Base-by-base conservation (phyloP, 1,140 invertebrate species). In the Sarcophaga bullata region DNA sequence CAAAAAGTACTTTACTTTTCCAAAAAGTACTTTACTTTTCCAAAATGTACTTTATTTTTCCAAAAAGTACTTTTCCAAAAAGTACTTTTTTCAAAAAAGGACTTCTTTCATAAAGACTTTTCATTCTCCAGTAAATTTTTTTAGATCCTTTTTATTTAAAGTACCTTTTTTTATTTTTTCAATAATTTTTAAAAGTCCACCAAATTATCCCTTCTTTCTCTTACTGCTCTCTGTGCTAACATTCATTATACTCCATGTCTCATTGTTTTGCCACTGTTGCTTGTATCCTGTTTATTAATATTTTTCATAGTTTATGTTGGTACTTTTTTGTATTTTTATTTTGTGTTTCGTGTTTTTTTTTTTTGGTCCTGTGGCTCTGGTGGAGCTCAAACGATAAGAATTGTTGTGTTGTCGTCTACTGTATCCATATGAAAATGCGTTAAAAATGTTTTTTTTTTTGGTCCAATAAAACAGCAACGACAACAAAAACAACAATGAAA, bases 281-380 rank as follows among this genome's bases (percentile, higher is more conserved):
- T n/a, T 58, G 54, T 15, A n/a, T 58, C 52, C 54, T 58, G 54
- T 58, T 58, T 58, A 58, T 58, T 58, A 58, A n/a, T 58, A 58
- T n/a, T 13, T 4, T 58, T 13, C 4, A 0, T 58, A 37, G 1
- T 37, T 37, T 37, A 37, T 37, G 3, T 58, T 58, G 15, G 7
- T 58, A 15, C 13, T n/a, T 7, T 13, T n/a, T 58, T 58, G 11
- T 58, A 15, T 58, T n/a, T n/a, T 58, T 58, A 9, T 58, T 58
- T 58, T 13, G 25, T 37, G 25, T 37, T 37, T 37, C n/a, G 4
- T 37, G 4, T 37, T 37, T 37, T 37, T 37, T 37, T 37, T 37
- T 1, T 37, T 37, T 37, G 25, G 25, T 37, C 25, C 25, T 37
- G 25, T 37, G 25, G 25, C 25, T 37, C 25, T 37, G 25, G 25